phyloP scores from a whole-genome alignment of 2,113 vertebrate species.

The Zeus faber region DNA sequence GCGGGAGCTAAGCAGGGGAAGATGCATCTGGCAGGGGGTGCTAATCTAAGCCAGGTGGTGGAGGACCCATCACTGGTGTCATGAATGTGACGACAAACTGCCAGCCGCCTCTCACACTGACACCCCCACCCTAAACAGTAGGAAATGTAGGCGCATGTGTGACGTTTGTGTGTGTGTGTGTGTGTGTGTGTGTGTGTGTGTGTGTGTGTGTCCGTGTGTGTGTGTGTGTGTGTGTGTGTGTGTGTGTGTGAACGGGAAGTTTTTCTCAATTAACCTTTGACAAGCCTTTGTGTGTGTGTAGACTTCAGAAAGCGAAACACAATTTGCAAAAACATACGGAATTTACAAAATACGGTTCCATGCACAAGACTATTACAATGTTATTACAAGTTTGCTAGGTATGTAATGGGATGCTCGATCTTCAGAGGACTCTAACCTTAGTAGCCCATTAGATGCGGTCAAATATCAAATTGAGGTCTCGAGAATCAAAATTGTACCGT shows the following conservation, averaged over 20 bases:
- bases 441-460: too few relatives aligned
- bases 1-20: conserved; percentile 23
- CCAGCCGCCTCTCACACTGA: conserved; percentile 34
- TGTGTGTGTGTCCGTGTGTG: conserved; percentile 14
- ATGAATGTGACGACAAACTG: conserved; percentile 64
- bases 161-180: neutral
- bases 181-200: conserved; percentile 4
- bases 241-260: conserved; percentile 1
- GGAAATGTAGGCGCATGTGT: conserved; percentile 14
- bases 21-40: conserved; percentile 44
- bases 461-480: too few relatives aligned
- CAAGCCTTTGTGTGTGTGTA: conserved; percentile 3
- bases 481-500: too few relatives aligned
- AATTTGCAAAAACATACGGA: too few relatives aligned
- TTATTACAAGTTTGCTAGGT: too few relatives aligned
- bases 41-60: conserved; percentile 59
- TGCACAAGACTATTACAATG: too few relatives aligned
- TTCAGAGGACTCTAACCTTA: too few relatives aligned
- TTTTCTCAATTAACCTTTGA: too few relatives aligned
- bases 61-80: conserved; percentile 46
- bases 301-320: too few relatives aligned
- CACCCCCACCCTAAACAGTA: conserved; percentile 33
- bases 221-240: neutral
- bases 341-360: too few relatives aligned
- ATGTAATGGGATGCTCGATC: too few relatives aligned